Conservation (phyloP, 2,888 invertebrate species). For the Morpho achilles region DNA sequence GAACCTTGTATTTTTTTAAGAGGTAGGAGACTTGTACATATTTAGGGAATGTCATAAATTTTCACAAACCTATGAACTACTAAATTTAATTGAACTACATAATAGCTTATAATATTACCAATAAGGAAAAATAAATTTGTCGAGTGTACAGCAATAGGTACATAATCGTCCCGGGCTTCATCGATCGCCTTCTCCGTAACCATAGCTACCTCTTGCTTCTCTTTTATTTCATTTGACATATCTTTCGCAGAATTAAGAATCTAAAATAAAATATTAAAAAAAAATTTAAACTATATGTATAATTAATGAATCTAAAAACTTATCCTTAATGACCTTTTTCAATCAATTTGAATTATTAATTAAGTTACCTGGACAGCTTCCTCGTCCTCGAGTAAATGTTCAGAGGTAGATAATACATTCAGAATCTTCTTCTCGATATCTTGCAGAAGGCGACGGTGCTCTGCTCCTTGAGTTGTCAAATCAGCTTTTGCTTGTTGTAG, state of each 20-base stretch:
- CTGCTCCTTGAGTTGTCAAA: constrained; percentile 92
- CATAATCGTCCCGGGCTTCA: constrained; percentile 89
- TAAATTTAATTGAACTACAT: too few species aligned
- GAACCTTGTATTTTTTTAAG: too few species aligned
- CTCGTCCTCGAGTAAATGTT: constrained; percentile 89
- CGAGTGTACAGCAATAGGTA: constrained; percentile 94
- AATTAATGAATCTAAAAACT: too few species aligned
- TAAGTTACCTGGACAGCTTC: constrained; percentile 85
- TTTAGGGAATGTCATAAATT: too few species aligned
- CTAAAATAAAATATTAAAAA: constrained; percentile 42
- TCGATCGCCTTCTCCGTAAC: constrained; percentile 95
- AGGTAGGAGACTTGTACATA: too few species aligned
- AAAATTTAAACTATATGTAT: too few species aligned
- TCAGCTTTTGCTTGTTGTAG: constrained; percentile 94
- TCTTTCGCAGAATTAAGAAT: constrained; percentile 94
- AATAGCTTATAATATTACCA: constrained; percentile 64
- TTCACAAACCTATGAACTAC: too few species aligned
- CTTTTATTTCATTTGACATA: constrained; percentile 93
- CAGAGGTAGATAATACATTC: constrained; percentile 73
- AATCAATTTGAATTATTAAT: too few species aligned
- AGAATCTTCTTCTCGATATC: constrained; percentile 96
- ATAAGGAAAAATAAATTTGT: constrained; percentile 95
- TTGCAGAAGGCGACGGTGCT: constrained; percentile 88
- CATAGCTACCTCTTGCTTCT: constrained; percentile 93
- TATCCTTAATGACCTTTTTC: too few species aligned